phyloP scores from a whole-genome alignment of 1,140 invertebrate genomes.

The Drosophila nebulosa region DNA sequence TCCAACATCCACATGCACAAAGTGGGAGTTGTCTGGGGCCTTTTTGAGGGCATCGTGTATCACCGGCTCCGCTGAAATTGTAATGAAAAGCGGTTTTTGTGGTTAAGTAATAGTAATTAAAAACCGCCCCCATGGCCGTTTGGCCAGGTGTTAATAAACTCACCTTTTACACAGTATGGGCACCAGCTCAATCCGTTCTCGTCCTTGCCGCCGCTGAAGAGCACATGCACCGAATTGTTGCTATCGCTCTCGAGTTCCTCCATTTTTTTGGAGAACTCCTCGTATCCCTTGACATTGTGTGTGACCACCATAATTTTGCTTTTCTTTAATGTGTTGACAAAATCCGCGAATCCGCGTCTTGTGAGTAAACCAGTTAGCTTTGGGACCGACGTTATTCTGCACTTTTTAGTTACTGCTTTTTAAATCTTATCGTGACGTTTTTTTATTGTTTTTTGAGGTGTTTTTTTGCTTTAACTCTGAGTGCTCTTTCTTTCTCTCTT shows the following conservation, averaged over 20 bases:
- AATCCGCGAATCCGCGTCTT: constrained; percentile 40
- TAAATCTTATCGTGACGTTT: constrained; percentile 25
- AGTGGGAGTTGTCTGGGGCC: constrained; percentile 83
- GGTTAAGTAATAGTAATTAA: constrained; percentile 16
- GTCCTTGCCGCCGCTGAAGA: constrained; percentile 86
- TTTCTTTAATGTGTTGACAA: constrained; percentile 24
- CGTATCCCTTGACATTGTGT: constrained; percentile 83
- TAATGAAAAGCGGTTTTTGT: not conserved
- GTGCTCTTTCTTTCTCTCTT: not conserved
- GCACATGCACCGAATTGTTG: constrained; percentile 82
- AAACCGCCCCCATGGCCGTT: not conserved
- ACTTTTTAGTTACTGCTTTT: constrained; percentile 39
- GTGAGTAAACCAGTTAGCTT: constrained; percentile 24
- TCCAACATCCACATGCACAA: constrained; percentile 87
- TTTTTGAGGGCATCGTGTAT: constrained; percentile 84
- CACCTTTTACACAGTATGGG: constrained; percentile 87
- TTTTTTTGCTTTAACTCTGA: not conserved
- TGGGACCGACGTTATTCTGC: constrained; percentile 54
- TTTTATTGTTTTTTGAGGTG: constrained; percentile 20
- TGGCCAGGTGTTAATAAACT: constrained; percentile 5
- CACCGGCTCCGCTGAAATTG: constrained; percentile 83
- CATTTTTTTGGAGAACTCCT: constrained; percentile 83
- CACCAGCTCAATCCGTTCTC: constrained; percentile 87
- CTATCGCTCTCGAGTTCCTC: constrained; percentile 80
- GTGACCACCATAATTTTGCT: constrained; percentile 82